A percentile compares a stretch with the other conserved stretches of the same genome.
phyloP scores from a whole-genome alignment of 2,888 invertebrate species.

The Anthoptus insignis region DNA sequence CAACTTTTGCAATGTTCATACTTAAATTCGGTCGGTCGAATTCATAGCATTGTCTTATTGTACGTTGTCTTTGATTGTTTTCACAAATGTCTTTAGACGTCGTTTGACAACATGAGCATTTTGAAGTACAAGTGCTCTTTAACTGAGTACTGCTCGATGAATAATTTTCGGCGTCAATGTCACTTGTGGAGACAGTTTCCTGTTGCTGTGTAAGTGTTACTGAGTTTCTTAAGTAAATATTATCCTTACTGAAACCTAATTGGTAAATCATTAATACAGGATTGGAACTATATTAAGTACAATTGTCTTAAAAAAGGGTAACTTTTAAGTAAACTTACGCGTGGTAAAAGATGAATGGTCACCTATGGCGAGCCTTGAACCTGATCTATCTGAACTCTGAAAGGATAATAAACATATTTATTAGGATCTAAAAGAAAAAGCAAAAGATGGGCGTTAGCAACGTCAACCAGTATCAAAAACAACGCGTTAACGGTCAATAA shows the following conservation, averaged over 20 bases:
- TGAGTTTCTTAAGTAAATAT: slow-evolving; percentile 56
- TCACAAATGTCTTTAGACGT: slow-evolving; percentile 52
- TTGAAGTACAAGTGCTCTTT: slow-evolving; percentile 51
- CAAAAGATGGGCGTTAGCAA: no score
- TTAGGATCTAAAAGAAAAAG: no score
- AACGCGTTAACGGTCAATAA: no score
- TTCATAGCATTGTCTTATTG: slow-evolving; percentile 70
- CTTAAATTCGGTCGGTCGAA: slow-evolving; percentile 64
- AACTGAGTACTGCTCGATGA: slow-evolving; percentile 52
- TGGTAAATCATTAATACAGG: slow-evolving; percentile 39
- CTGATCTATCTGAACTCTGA: slow-evolving; percentile 69
- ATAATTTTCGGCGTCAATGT: slow-evolving; percentile 53
- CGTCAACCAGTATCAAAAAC: no score
- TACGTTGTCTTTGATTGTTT: slow-evolving; percentile 58
- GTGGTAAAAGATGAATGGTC: slow-evolving; percentile 72
- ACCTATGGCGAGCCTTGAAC: slow-evolving; percentile 72
- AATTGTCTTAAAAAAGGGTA: no score
- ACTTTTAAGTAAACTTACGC: slow-evolving; percentile 58
- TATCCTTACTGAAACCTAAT: slow-evolving; percentile 64
- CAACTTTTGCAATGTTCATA: slow-evolving; percentile 66
- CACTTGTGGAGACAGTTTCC: slow-evolving; percentile 50
- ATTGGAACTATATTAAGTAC: neutral
- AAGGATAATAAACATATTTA: slow-evolving; percentile 41
- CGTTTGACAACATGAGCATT: slow-evolving; percentile 57
- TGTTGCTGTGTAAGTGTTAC: slow-evolving; percentile 54